Base-by-base conservation (phyloP, 2,888 invertebrate genomes). In the Conchocele bisecta region DNA sequence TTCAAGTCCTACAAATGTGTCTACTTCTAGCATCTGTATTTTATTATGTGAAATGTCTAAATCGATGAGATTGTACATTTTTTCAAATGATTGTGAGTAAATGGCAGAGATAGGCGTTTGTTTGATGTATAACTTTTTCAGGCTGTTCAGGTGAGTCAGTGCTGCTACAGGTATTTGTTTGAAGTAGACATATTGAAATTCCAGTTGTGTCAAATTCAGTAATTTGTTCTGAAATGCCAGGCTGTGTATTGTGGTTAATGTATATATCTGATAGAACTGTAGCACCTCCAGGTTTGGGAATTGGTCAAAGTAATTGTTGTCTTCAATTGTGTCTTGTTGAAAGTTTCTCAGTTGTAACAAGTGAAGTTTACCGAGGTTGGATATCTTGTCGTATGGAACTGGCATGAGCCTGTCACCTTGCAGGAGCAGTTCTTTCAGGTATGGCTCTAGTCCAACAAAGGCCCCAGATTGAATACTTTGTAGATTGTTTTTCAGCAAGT, bases 401-500 rank as follows among this genome's bases (percentile, higher is more conserved):
- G 59, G 68, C 7, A 78, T 48, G 2, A 17, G 33, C 17, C 54
- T 60, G 50, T 82, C 63, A 7, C 85, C 87, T 57, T 82, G 66
- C 77, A 98, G 93, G 91, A 96, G 96, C 77, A 98, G 93, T 91
- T 97, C 96, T 67, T 94, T 94, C 73, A 98, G 93, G 28, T 94
- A 94, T 65, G 94, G 93, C 89, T 96, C 96, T 67, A 96, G 92
- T 0, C 96, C 95, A 48, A 94, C 93, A 88, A 96, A 96, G 9
- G 96, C 96, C 88, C 95, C 94, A 85, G 96, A 96, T 1, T 95
- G 95, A 87, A 97, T 94, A 84, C 94, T 94, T 78, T 94, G 94
- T 84, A 98, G 93, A 80, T 94, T 93, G 90, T 97, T 98, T 54
- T 95, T 95, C 91, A 96, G 96, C 85, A 98, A 93, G 88, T 95